Conservation (phyloP, 2,113 vertebrate species). For the Callocephalon fimbriatum region DNA sequence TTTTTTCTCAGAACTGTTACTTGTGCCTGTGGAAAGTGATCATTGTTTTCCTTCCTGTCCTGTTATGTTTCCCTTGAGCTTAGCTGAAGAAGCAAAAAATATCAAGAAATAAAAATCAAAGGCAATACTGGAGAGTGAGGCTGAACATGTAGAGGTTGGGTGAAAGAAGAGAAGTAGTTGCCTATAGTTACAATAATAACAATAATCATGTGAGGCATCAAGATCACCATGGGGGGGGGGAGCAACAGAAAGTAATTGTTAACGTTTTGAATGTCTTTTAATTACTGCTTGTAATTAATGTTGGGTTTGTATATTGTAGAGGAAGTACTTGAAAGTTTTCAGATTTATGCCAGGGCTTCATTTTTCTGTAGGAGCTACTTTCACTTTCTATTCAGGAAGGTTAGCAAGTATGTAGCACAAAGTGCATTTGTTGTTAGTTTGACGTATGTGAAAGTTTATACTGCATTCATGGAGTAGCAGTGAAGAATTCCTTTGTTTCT, state of each 20-base stretch:
- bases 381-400: not conserved
- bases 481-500: not conserved
- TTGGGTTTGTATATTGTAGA: not conserved
- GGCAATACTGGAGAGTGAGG: not conserved
- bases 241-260: not conserved
- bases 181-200: not conserved
- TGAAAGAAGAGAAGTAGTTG: not conserved
- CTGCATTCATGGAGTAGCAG: not conserved
- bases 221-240: too few species aligned
- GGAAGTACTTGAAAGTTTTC: not conserved
- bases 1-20: not conserved
- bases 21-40: not conserved
- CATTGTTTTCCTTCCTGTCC: not conserved
- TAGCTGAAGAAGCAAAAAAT: not conserved
- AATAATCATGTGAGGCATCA: not conserved
- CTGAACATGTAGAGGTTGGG: not conserved
- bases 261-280: not conserved
- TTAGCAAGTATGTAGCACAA: not conserved
- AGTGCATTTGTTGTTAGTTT: not conserved
- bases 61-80: not conserved
- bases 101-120: not conserved
- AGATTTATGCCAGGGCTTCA: not conserved
- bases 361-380: not conserved
- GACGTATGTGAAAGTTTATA: not conserved
- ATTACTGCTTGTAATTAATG: not conserved